phyloP scores from a whole-genome alignment of 2,797 vertebrate species.

The Knipowitschia caucasica region DNA sequence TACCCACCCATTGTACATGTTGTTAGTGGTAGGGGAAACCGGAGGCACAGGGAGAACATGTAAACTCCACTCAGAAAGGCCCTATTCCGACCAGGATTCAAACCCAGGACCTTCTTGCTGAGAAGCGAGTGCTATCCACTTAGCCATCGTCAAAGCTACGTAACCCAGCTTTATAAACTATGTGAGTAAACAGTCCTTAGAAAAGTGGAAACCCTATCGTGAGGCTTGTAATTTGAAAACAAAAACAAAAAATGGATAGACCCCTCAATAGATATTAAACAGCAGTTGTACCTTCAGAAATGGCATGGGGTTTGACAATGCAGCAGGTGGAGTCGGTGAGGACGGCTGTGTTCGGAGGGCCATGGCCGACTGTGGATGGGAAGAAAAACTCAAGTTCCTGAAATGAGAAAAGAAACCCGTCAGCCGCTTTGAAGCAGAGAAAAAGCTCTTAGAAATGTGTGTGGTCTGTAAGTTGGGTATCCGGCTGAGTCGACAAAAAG shows the following conservation, averaged over 20 bases:
- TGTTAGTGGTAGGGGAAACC: no score
- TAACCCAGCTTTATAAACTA: no score
- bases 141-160: no score
- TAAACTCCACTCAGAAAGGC: no score
- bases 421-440: background rate
- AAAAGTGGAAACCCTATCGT: background rate
- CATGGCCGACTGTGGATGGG: slow-evolving; percentile 81
- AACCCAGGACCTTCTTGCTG: no score
- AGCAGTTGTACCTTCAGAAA: slow-evolving; percentile 83
- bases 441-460: slow-evolving; percentile 1
- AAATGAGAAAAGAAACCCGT: slow-evolving; percentile 13
- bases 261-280: background rate
- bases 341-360: slow-evolving; percentile 84
- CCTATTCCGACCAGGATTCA: no score
- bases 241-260: background rate
- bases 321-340: slow-evolving; percentile 87
- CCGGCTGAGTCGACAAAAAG: background rate
- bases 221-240: no score
- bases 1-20: no score
- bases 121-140: no score
- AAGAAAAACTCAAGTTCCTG: slow-evolving; percentile 96
- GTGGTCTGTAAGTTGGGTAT: background rate
- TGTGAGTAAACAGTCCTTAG: background rate
- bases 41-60: no score
- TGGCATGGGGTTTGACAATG: slow-evolving; percentile 89